Evolutionary conservation across 2,113 vertebrate genomes (phyloP).

Genomic region (Corapipo altera): DNA sequence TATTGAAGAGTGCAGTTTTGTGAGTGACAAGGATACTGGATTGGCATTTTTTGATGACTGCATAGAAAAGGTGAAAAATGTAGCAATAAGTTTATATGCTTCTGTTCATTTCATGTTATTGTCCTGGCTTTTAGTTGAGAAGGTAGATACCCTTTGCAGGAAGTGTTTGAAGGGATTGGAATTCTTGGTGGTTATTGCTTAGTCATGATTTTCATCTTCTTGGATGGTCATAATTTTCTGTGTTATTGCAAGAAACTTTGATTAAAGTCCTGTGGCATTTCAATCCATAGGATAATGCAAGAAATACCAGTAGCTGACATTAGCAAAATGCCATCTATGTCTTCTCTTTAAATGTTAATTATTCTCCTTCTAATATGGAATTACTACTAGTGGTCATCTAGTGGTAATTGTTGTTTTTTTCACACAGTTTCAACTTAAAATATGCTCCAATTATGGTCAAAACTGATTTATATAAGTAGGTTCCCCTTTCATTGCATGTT

Average conservation of each 20-base stretch:
- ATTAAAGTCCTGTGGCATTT: not conserved
- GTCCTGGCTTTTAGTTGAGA: not conserved
- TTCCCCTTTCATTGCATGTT: not conserved
- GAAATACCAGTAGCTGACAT: not conserved
- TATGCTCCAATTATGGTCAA: not conserved
- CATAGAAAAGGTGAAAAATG: constrained; percentile 90
- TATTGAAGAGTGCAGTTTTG: constrained; percentile 98
- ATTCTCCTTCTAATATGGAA: not conserved
- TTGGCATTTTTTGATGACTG: constrained; percentile 99
- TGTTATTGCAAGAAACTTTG: not conserved
- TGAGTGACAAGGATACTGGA: constrained; percentile 98
- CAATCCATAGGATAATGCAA: not conserved
- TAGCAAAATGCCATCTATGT: not conserved
- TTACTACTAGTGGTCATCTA: not conserved
- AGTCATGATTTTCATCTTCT: not conserved
- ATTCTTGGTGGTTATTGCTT: not conserved
- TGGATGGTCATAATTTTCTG: not conserved
- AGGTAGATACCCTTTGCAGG: not conserved
- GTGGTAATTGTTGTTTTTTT: not conserved
- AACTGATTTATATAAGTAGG: not conserved
- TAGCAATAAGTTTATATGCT: not conserved
- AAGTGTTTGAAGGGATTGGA: not conserved
- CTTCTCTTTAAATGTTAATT: not conserved
- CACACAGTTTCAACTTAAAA: not conserved
- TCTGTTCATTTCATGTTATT: not conserved